These are phyloP conservation scores for Drosophila emarginata DNA, from an alignment of 2,888 invertebrate genomes.

Conservation along the genomic window DNA sequence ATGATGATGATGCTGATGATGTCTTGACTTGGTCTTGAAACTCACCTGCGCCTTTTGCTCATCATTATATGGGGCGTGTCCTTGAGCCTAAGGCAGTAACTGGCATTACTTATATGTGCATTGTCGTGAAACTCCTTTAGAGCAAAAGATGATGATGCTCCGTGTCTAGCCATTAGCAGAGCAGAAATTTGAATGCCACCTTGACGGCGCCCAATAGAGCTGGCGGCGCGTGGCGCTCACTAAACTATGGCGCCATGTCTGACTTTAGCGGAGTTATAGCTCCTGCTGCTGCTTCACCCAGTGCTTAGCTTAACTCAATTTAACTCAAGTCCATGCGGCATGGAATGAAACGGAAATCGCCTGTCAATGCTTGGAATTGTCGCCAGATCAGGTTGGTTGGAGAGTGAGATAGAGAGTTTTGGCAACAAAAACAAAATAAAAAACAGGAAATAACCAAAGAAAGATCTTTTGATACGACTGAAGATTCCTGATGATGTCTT, in stretches of 20 bases:
- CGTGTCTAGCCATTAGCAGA: slow-evolving; percentile 47
- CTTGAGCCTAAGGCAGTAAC: slow-evolving; percentile 42
- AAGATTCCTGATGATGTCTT: slow-evolving; percentile 40
- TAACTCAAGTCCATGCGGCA: background rate
- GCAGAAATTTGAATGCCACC: slow-evolving; percentile 66
- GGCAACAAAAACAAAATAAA: too few species aligned
- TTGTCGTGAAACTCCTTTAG: slow-evolving; percentile 63
- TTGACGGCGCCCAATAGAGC: slow-evolving; percentile 71
- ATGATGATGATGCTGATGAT: slow-evolving; percentile 6
- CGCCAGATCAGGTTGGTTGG: slow-evolving; percentile 39
- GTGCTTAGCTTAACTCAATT: slow-evolving; percentile 1
- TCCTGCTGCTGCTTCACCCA: background rate
- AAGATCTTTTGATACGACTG: slow-evolving; percentile 45
- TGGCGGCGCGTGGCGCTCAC: slow-evolving; percentile 57
- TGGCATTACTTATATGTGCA: slow-evolving; percentile 53
- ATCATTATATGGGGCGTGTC: slow-evolving; percentile 72
- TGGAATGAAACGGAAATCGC: slow-evolving; percentile 61
- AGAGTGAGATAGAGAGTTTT: slow-evolving; percentile 7
- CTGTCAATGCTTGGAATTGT: slow-evolving; percentile 63
- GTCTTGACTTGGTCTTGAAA: slow-evolving; percentile 17
- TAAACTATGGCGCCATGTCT: slow-evolving; percentile 56
- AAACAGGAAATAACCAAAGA: slow-evolving; percentile 41
- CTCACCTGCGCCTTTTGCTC: slow-evolving; percentile 56
- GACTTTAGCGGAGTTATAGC: slow-evolving; percentile 36
- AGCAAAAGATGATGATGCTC: slow-evolving; percentile 22